These are phyloP conservation scores for Mastigias papua DNA, from an alignment of 30 jellyfish, hydroid and myxozoan species.

Conservation along the genomic window DNA sequence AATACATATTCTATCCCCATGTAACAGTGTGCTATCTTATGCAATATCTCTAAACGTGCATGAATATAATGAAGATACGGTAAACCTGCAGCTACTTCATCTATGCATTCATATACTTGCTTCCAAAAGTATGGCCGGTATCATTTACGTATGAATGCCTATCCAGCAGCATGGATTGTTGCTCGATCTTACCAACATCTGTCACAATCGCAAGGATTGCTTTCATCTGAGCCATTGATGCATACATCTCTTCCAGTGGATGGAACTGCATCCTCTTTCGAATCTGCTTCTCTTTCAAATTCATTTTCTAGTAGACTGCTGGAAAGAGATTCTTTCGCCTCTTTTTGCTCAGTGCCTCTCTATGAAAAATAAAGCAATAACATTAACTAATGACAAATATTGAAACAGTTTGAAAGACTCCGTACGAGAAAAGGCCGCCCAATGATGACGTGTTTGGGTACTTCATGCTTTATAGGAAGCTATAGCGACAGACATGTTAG, in stretches of 20 bases:
- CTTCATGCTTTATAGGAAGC: too few relatives aligned
- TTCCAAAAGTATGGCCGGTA: constrained; percentile 5
- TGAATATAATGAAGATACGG: too few relatives aligned
- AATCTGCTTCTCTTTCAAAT: constrained; percentile 36
- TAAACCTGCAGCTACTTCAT: background rate
- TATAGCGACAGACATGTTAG: too few relatives aligned
- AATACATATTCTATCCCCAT: too few relatives aligned
- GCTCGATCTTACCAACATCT: constrained; percentile 55
- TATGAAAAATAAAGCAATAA: background rate
- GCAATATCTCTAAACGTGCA: too few relatives aligned
- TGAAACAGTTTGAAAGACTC: background rate
- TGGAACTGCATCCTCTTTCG: constrained; percentile 17
- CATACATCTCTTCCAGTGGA: constrained; percentile 17
- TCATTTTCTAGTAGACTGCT: constrained; percentile 63
- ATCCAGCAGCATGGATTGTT: background rate
- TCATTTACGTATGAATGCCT: constrained; percentile 47
- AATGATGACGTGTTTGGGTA: too few relatives aligned
- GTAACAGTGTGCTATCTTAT: too few relatives aligned
- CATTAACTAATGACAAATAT: background rate
- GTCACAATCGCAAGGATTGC: constrained; percentile 42
- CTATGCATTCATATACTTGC: constrained; percentile 40
- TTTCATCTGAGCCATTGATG: constrained; percentile 39
- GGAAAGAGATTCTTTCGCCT: constrained; percentile 47
- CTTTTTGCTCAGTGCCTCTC: constrained; percentile 61
- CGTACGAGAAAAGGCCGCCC: too few relatives aligned